Base-by-base conservation (phyloP, 2,113 vertebrate genomes). In the Aptenodytes patagonicus region DNA sequence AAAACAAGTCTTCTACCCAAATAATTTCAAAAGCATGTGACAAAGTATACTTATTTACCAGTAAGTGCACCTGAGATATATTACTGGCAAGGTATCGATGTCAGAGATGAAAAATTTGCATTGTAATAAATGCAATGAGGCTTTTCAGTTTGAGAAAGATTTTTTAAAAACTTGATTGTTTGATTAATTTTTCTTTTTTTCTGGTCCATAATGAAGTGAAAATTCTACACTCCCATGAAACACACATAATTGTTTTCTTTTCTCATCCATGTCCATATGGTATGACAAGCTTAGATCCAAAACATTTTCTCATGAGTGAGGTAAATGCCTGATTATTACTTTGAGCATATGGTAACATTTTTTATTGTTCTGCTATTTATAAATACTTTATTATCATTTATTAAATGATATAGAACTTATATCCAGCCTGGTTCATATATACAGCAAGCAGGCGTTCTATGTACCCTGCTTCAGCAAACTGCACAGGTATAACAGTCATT, bases 311-410 rank as follows among this genome's bases (percentile, higher is more conserved):
- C 78, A 52, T 66, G 82, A 95, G 49, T 76, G 28, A 90, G 71
- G 64, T 83, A 96, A 97, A 83, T 58, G 70, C 38, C 72, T 91
- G 54, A 96, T 96, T 80, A 76, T 83, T 95, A 73, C 79, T 95
- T 91, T 68, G 80, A 96, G 66, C 83, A 88, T 91, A 90, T 92
- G 89, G 87, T 73, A 93, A 54, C 34, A 64, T 76, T 96, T 95
- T 92, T 85, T 86, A 94, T 96, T 90, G 46, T 93, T 92, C 60
- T 96, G 92, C 65, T 96, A 61, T 95, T 90, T 93, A 95, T 91
- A 95, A 97, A 94, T 91, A 83, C 32, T 70, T 97, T 86, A 80
- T 93, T 49, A 89, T 58, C 5, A 70, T 89, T 89, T 85, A 91
- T 71, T 75, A 93, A 73, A 84, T 57, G 2, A 52, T 73, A 68